Evolutionary conservation across 2,797 vertebrate species (phyloP).

Genomic region (Sebastes oblongus): DNA sequence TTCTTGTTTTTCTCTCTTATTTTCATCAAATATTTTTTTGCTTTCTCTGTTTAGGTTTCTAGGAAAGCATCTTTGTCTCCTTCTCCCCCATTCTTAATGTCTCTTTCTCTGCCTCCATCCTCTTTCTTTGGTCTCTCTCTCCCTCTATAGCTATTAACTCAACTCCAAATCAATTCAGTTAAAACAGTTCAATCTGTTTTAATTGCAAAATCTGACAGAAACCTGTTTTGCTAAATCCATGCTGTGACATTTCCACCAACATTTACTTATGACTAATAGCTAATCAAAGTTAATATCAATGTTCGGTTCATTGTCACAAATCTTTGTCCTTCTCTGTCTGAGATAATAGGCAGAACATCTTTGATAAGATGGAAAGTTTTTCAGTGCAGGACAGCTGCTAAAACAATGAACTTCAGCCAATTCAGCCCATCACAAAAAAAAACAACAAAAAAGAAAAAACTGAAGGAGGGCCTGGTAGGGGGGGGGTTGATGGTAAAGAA

Average conservation of each 20-base stretch:
- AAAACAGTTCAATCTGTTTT: background rate
- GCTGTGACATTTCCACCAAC: no score
- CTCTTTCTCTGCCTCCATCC: background rate
- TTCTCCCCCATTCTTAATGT: background rate
- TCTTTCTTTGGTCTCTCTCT: background rate
- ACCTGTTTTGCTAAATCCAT: no score
- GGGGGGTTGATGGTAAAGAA: conserved; percentile 20
- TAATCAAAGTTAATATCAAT: background rate
- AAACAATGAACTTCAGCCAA: conserved; percentile 72
- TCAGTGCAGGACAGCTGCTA: conserved; percentile 67
- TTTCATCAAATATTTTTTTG: background rate
- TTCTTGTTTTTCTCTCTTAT: background rate
- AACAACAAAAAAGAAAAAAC: background rate
- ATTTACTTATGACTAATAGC: background rate
- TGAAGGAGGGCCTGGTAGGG: background rate
- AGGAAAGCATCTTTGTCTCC: background rate
- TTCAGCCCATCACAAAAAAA: conserved; percentile 39
- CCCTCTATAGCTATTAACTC: background rate
- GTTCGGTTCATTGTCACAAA: no score
- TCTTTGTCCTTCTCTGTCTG: background rate
- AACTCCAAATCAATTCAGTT: background rate
- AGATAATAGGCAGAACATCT: background rate
- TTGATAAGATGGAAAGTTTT: background rate
- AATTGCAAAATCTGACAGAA: background rate
- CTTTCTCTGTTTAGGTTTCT: background rate